These are phyloP conservation scores for Pseudorhombus dupliciocellatus DNA, from an alignment of 2,113 vertebrate genomes.

Conservation along the genomic window DNA sequence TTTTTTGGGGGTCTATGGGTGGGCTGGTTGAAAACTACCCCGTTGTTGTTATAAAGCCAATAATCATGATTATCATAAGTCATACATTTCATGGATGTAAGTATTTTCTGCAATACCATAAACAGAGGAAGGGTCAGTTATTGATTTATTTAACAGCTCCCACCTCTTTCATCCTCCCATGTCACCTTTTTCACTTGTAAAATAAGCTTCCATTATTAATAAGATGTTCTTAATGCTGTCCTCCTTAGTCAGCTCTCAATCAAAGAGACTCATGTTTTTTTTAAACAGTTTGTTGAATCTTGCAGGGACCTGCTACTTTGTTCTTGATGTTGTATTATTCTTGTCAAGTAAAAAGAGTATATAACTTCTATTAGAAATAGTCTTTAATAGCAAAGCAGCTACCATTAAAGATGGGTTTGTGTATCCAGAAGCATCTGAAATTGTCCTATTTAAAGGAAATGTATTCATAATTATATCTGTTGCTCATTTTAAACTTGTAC, in stretches of 20 bases:
- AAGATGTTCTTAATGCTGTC: constrained; percentile 13
- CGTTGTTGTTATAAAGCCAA: not conserved
- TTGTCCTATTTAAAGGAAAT: not conserved
- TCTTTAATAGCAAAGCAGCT: not conserved
- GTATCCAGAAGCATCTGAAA: not conserved
- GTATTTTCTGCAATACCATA: not conserved
- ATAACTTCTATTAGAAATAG: not conserved
- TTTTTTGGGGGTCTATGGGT: constrained; percentile 8
- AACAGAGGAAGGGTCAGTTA: constrained; percentile 15
- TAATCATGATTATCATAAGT: too few relatives aligned
- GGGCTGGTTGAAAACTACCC: constrained; percentile 4
- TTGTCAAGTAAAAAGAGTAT: not conserved
- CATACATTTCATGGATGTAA: not conserved
- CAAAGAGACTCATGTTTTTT: constrained; percentile 15
- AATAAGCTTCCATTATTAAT: constrained; percentile 34
- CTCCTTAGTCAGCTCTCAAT: constrained; percentile 35
- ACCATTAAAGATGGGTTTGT: not conserved
- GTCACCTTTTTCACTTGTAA: constrained; percentile 13
- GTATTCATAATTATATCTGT: not conserved
- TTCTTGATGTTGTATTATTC: not conserved
- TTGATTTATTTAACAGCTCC: constrained; percentile 59
- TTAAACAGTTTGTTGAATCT: not conserved
- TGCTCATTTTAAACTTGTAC: not conserved
- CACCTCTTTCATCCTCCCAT: not conserved
- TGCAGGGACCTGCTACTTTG: not conserved